A percentile compares a stretch with the other conserved stretches of the same genome.
Evolutionary conservation across 1,140 invertebrate species (phyloP).

Genomic region (Dolichoris vasculosae): DNA sequence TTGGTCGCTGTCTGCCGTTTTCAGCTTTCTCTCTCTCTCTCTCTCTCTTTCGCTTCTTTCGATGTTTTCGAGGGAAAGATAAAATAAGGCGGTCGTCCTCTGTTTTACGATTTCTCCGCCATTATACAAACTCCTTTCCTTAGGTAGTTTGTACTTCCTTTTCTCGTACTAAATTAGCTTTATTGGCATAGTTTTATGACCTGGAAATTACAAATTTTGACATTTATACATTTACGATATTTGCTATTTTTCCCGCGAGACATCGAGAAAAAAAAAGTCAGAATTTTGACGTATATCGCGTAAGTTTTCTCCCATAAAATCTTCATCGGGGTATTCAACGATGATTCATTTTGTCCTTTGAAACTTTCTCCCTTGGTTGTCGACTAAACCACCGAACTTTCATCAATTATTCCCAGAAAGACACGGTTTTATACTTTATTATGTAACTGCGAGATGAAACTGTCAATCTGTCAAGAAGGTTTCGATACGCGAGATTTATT

Average conservation of each 20-base stretch:
- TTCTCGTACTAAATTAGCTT: constrained; percentile 30
- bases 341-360: constrained; percentile 24
- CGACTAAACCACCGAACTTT: constrained; percentile 15
- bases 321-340: constrained; percentile 34
- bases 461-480: constrained; percentile 3
- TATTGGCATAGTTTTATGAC: constrained; percentile 20
- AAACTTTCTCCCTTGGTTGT: constrained; percentile 23
- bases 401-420: constrained; percentile 25
- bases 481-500: background rate
- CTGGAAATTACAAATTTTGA: constrained; percentile 28
- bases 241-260: background rate
- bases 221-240: background rate
- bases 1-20: no score
- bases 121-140: background rate
- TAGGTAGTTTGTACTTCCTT: background rate
- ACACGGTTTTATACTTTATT: constrained; percentile 42
- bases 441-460: background rate
- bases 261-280: background rate
- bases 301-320: constrained; percentile 33
- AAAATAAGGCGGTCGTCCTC: background rate
- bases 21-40: background rate
- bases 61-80: background rate
- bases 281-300: background rate
- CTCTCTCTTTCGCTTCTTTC: background rate
- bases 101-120: background rate